Percentiles rank a stretch among this genome's conserved stretches.
These are phyloP conservation scores for Atlantisia rogersi DNA, from an alignment of 2,113 vertebrate genomes.

Conservation along the genomic window DNA sequence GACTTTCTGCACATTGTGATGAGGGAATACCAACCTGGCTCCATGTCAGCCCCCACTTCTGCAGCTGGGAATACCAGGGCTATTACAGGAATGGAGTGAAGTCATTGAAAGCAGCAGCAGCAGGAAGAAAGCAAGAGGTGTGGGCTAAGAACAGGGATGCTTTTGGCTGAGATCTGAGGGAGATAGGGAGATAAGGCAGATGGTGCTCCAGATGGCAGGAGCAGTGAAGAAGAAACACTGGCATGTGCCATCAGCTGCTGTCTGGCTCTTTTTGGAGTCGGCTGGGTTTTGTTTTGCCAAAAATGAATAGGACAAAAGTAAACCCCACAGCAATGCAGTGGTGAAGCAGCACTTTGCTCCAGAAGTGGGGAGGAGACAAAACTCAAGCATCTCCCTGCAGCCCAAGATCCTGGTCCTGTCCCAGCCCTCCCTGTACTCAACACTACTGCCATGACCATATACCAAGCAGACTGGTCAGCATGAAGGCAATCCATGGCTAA, in stretches of 20 bases:
- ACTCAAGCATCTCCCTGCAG: not conserved
- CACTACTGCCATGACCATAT: fast-evolving
- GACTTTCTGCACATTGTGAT: not conserved
- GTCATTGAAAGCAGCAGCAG: not conserved
- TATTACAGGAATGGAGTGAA: not conserved
- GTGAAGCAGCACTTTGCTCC: fast-evolving
- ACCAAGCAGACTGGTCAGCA: not conserved
- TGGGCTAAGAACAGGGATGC: not conserved
- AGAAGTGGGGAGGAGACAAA: not conserved
- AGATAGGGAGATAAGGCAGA: not conserved
- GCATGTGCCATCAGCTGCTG: not conserved
- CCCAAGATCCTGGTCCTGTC: not conserved
- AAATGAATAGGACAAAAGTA: not conserved
- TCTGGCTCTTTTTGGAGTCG: not conserved
- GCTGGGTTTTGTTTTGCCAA: not conserved
- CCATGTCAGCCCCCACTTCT: not conserved
- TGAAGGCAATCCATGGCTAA: not conserved
- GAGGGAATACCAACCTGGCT: not conserved
- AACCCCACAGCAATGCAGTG: not conserved
- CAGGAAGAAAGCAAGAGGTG: not conserved
- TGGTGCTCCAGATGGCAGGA: not conserved
- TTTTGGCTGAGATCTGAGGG: not conserved
- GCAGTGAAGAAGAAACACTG: not conserved
- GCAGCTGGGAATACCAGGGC: not conserved
- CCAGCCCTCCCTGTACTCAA: not conserved